Conservation (phyloP, 2,888 invertebrate genomes). For the Choristoneura rosaceana region DNA sequence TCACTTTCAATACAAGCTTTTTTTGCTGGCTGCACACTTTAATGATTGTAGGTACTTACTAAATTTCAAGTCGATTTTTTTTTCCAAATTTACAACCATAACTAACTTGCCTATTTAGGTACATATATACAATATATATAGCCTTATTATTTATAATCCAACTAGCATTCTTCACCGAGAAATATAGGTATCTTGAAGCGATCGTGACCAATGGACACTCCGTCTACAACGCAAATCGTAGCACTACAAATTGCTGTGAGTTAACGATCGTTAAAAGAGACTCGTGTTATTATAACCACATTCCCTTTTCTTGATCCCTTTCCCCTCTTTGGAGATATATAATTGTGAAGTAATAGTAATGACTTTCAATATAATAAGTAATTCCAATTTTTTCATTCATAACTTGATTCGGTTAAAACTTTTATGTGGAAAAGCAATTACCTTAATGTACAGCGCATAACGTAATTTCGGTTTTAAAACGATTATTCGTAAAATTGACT, state of each 20-base stretch:
- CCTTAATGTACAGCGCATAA: constrained; percentile 1
- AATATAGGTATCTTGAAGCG: background rate
- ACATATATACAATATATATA: too few relatives aligned
- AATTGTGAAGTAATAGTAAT: background rate
- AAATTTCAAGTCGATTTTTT: too few relatives aligned
- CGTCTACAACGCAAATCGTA: background rate
- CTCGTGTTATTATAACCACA: too few relatives aligned
- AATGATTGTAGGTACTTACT: too few relatives aligned
- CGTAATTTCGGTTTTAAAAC: background rate
- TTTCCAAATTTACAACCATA: too few relatives aligned
- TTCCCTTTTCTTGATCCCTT: background rate
- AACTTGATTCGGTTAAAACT: background rate
- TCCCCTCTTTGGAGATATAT: background rate
- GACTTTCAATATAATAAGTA: background rate
- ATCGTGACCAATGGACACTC: background rate
- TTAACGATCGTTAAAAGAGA: too few relatives aligned
- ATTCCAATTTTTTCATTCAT: background rate
- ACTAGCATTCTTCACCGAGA: too few relatives aligned
- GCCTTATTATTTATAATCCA: too few relatives aligned
- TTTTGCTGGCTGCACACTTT: too few relatives aligned
- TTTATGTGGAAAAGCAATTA: background rate
- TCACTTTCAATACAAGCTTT: too few relatives aligned
- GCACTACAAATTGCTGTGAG: too few relatives aligned
- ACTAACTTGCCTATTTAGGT: too few relatives aligned
- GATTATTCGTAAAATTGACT: background rate